Evolutionary conservation across 2,888 invertebrate species (phyloP), one percentile per base, ranked within the genome.

Genomic region (Muschampia plurimacula): DNA sequence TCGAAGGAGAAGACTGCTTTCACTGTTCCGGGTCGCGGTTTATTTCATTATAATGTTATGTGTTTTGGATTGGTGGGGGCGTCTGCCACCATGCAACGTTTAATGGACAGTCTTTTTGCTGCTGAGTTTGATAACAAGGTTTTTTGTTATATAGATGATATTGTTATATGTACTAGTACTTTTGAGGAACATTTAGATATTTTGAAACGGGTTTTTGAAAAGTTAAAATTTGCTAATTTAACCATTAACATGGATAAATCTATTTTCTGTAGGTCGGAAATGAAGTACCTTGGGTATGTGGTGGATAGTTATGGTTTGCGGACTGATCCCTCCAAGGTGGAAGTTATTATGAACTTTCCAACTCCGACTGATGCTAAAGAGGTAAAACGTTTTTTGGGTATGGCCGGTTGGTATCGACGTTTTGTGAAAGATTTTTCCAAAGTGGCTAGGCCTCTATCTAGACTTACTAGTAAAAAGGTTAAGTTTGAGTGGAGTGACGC

Each of bases 241-340:
- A 59, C 59, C 13, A 59, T 59, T 32, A 59, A 59, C n/a, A 59
- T 59, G 59, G 59, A 59, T 28, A 59, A 59, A 59, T 59, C 59
- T 59, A n/a, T 59, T 28, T 59, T 59, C 12, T 59, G 59, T 59
- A 59, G 59, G 12, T 28, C 28, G 2, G 59, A 59, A 15, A 32
- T 59, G 32, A 59, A 59, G 12, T 59, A 59, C 4, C 32, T 59
- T 10, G 59, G 59, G 5, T 59, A 59, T 28, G 59, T 59, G 10
- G 59, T 59, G 12, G 59, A 59, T 32, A 12, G 59, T 32, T 59
- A n/a, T 32, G 59, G 32, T 59, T 6, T 59, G 4, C 28, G 59
- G 0, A 59, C 59, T 0, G 32, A 59, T n/a, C 59, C 22, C 9
- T 59, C 59, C 10, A 59, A 59, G 32, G 59, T 59, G 22, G 59